Base-by-base conservation (phyloP, 2,888 invertebrate species). In the Tubiluchus corallicola region DNA sequence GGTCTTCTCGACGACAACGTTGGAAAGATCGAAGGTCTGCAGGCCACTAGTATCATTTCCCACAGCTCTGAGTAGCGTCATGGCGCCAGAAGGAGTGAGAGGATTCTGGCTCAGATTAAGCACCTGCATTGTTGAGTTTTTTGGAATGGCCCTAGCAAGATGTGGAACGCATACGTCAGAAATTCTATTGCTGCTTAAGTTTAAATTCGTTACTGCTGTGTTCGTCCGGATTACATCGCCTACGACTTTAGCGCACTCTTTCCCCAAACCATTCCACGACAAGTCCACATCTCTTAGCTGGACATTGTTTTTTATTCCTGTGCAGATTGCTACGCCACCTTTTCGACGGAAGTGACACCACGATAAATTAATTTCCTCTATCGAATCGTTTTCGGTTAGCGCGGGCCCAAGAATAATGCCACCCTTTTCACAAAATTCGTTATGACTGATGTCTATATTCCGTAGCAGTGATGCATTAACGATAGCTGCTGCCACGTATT, bases 331-430 rank as follows among this genome's bases (percentile, higher is more conserved):
- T 3, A 45, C 16, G n/a, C 48, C 54, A 43, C 54, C 53, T 29
- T 49, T 47, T 5, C 49, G 43, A 37, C 56, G 48, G 21, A 55
- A 52, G 39, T 51, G 45, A 46, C 56, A 56, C 57, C 57, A 57
- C 43, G 55, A 54, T 2, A 57, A 42, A n/a, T 29, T 29, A n/a
- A 29, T 29, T 5, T 29, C 5, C n/a, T 29, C 29, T 29, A 29
- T 9, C 29, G 29, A 9, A 9, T 29, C 29, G 29, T 29, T 29
- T 29, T 29, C 29, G 5, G 9, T n/a, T 29, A 58, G 44, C 4
- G 54, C 55, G 13, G 50, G 50, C 9, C 29, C 29, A 9, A 29
- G 29, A 9, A 29, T 9, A n/a, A 29, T n/a, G 9, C 29, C 29
- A 9, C 29, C 29, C n/a, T 29, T n/a, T n/a, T 29, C 29, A n/a